Base-by-base conservation (phyloP, 2,113 vertebrate genomes). In the Microtus pennsylvanicus region DNA sequence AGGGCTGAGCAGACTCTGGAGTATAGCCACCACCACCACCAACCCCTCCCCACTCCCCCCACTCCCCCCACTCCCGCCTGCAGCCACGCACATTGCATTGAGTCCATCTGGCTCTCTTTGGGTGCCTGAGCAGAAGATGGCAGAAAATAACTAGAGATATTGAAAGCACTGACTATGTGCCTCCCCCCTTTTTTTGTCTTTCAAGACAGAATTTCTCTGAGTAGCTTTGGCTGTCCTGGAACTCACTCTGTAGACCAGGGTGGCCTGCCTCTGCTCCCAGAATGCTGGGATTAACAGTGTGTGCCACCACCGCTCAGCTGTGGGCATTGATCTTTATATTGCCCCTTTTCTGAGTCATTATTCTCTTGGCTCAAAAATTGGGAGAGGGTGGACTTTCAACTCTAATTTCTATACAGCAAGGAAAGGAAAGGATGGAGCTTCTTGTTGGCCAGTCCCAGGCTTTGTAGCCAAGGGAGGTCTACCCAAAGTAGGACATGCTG, bases 41-140 rank as follows among this genome's bases (percentile, higher is more conserved):
- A 55, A 55, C 1, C 55, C 55, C 16, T 55, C 14, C 52, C 52
- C 21, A 33, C n/a, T 26, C n/a, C n/a, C 21, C 52, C 52, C 21
- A 33, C n/a, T 26, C n/a, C n/a, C 21, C 58, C 22, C 50, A 3
- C 0, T 0, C 28, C 14, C 8, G 1, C 35, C 9, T 22, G 33
- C 52, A 10, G 30, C 21, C 30, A 38, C 17, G 16, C 3, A 21
- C 28, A 28, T 7, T 14, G 63, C 8, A 74, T 8, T 7, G 45
- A 63, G 63, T 13, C 16, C 6, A 24, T 21, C 12, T 13, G n/a
- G 63, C 14, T 9, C 2, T 55, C 47, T 30, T 61, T 42, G 26
- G 8, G 24, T 19, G 33, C 1, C 22, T 8, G 69, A 4, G 5
- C 22, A 77, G 74, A 21, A 33, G 86, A 65, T 17, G 21, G 47